These are phyloP conservation scores for Oxycera nigricornis DNA, from an alignment of 2,888 invertebrate genomes.

Conservation along the genomic window DNA sequence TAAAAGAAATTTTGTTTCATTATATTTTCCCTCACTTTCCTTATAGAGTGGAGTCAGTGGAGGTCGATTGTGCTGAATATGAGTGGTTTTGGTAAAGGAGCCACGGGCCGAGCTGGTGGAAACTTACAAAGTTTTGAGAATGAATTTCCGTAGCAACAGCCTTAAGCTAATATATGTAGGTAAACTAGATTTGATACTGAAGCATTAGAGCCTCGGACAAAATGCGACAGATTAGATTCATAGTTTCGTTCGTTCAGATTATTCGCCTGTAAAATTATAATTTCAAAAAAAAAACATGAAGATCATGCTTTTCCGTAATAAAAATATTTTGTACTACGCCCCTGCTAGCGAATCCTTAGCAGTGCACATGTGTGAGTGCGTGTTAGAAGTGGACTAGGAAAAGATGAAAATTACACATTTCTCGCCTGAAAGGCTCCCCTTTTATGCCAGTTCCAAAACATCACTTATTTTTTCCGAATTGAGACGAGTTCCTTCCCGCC, in stretches of 20 bases:
- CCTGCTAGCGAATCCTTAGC: not conserved
- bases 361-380: not conserved
- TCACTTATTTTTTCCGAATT: slow-evolving; percentile 25
- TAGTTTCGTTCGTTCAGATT: not conserved
- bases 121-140: too few relatives aligned
- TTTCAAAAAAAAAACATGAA: too few relatives aligned
- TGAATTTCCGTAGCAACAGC: too few relatives aligned
- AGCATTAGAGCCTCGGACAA: not conserved
- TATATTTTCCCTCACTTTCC: slow-evolving; percentile 42
- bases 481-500: not conserved
- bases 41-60: not conserved
- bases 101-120: not conserved
- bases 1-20: slow-evolving; percentile 47
- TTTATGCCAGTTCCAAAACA: slow-evolving; percentile 25
- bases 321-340: not conserved
- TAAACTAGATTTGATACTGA: too few relatives aligned
- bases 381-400: slow-evolving; percentile 10
- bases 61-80: not conserved
- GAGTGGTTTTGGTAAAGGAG: not conserved
- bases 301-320: not conserved
- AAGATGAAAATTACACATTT: slow-evolving; percentile 46
- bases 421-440: slow-evolving; percentile 35
- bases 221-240: not conserved
- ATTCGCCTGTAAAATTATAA: too few relatives aligned
- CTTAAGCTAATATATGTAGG: too few relatives aligned